Conservation (phyloP, 2,888 invertebrate species). For the Cephus spinipes region DNA sequence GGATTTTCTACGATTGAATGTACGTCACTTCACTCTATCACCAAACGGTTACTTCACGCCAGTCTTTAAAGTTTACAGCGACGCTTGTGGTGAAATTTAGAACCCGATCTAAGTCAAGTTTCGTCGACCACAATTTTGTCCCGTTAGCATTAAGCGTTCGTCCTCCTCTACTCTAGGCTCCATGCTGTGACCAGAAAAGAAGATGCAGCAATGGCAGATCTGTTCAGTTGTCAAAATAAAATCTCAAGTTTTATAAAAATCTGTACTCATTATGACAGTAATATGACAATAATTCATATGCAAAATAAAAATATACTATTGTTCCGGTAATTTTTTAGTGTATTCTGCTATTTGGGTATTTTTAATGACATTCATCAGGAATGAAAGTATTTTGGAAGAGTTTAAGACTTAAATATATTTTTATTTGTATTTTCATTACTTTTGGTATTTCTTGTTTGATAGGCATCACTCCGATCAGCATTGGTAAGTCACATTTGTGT, state of each 20-base stretch:
- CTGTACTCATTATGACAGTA: not conserved
- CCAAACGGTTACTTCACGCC: too few relatives aligned
- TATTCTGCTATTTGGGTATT: not conserved
- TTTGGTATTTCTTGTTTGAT: constrained; percentile 65
- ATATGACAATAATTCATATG: not conserved
- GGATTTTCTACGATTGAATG: too few relatives aligned
- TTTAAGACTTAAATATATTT: constrained; percentile 59
- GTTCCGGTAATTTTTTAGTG: not conserved
- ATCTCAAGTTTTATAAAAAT: not conserved
- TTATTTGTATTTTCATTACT: constrained; percentile 64
- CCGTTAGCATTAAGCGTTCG: too few relatives aligned
- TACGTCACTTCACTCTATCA: too few relatives aligned
- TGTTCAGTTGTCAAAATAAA: not conserved
- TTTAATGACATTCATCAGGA: not conserved
- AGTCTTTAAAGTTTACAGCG: too few relatives aligned
- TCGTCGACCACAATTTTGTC: too few relatives aligned
- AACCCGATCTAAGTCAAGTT: too few relatives aligned
- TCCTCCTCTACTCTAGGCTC: too few relatives aligned
- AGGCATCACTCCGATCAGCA: constrained; percentile 62
- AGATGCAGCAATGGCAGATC: not conserved
- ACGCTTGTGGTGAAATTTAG: too few relatives aligned
- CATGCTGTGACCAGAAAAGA: too few relatives aligned
- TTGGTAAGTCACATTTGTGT: constrained; percentile 54
- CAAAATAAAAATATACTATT: not conserved
- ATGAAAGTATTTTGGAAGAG: constrained; percentile 55